Evolutionary conservation across 1,140 invertebrate genomes (phyloP).

Genomic region (Liolophura sinensis): DNA sequence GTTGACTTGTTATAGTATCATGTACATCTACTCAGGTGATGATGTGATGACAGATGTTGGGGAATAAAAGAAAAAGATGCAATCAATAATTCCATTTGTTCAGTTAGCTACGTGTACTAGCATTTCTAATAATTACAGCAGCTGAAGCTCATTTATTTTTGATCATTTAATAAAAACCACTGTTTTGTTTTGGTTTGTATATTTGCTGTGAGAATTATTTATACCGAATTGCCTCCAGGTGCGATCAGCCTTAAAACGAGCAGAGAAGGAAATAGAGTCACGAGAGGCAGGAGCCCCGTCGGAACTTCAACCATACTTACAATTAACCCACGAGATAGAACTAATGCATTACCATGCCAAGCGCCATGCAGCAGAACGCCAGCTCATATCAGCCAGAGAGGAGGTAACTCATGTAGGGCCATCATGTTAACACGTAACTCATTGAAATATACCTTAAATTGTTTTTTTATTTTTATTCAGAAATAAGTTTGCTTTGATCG

Average conservation of each 20-base stretch:
- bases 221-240: slow-evolving; percentile 14
- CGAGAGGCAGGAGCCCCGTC: slow-evolving; percentile 73
- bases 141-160: too few species aligned
- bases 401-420: slow-evolving; percentile 67
- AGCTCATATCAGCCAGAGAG: slow-evolving; percentile 84
- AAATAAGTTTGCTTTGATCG: too few species aligned
- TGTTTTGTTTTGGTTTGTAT: too few species aligned
- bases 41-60: too few species aligned
- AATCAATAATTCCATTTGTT: too few species aligned
- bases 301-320: slow-evolving; percentile 90
- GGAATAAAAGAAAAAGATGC: too few species aligned
- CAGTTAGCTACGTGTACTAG: too few species aligned
- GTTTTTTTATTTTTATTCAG: not conserved
- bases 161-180: not conserved
- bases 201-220: not conserved
- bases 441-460: not conserved
- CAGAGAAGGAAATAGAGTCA: slow-evolving; percentile 86
- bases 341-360: slow-evolving; percentile 85
- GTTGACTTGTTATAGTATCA: too few species aligned
- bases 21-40: too few species aligned
- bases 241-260: slow-evolving; percentile 77
- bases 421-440: not conserved
- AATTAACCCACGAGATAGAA: slow-evolving; percentile 92
- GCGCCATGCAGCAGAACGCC: slow-evolving; percentile 80
- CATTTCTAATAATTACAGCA: too few species aligned